Conservation (phyloP, 1,140 invertebrate species). For the Armadillidium nasatum region DNA sequence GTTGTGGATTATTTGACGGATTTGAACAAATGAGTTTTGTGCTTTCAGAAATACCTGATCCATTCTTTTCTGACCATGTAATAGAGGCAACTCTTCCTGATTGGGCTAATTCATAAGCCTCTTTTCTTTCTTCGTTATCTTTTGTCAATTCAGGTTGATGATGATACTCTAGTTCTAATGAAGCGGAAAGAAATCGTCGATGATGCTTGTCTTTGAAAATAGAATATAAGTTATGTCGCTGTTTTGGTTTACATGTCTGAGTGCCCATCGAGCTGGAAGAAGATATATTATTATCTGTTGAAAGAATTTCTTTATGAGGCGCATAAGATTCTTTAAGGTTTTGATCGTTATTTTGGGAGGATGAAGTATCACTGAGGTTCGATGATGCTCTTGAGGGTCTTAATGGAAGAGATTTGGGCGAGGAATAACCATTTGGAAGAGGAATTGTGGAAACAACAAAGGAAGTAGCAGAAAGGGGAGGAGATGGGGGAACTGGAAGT, state of each 20-base stretch:
- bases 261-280: not conserved
- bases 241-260: not conserved
- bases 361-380: no score
- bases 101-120: not conserved
- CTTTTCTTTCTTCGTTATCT: not conserved
- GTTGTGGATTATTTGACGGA: not conserved
- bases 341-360: no score
- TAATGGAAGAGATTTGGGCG: no score
- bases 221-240: not conserved
- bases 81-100: not conserved
- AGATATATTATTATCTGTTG: not conserved
- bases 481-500: not conserved
- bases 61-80: not conserved
- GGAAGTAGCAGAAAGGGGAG: no score
- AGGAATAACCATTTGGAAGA: no score
- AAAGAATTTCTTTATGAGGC: not conserved
- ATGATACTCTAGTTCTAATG: conserved; percentile 5
- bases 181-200: not conserved
- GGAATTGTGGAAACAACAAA: no score
- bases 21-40: not conserved
- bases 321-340: no score
- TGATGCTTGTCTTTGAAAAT: not conserved
- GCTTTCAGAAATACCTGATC: not conserved
- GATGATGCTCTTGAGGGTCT: no score
- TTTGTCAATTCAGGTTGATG: not conserved